Percentiles rank a stretch among this genome's conserved stretches.
Conservation (phyloP, 1,140 invertebrate genomes). For the Diploscapter pachys region DNA sequence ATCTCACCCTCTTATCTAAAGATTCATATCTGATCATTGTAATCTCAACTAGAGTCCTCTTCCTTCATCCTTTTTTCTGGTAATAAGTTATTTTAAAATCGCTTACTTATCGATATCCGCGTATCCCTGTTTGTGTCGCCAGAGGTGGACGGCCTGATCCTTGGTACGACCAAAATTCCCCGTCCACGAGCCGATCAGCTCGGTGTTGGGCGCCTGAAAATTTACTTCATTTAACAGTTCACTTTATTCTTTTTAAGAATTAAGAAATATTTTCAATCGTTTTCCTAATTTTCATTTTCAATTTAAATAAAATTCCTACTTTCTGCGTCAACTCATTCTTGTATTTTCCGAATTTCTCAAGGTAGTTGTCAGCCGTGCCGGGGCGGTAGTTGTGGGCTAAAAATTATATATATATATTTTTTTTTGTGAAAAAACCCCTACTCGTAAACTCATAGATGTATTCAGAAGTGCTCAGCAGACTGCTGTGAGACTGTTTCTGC, state of each 20-base stretch:
- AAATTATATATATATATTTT: slow-evolving; percentile 6
- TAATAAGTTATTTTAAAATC: no score
- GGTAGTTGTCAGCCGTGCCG: slow-evolving; percentile 42
- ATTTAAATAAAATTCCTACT: no score
- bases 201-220: slow-evolving; percentile 34
- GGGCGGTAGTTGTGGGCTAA: slow-evolving; percentile 49
- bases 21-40: no score
- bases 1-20: no score
- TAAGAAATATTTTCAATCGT: not conserved
- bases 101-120: slow-evolving; percentile 37
- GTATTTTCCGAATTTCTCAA: slow-evolving; percentile 47
- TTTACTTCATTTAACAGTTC: no score
- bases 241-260: not conserved
- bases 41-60: no score
- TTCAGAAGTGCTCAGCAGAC: slow-evolving; percentile 48
- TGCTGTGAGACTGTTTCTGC: slow-evolving; percentile 56
- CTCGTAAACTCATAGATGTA: slow-evolving; percentile 55
- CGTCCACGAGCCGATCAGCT: slow-evolving; percentile 53
- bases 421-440: slow-evolving; percentile 15
- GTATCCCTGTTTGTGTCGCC: slow-evolving; percentile 54
- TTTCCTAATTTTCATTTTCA: no score
- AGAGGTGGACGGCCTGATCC: slow-evolving; percentile 56
- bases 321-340: slow-evolving; percentile 8
- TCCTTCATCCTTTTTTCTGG: no score
- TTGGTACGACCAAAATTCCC: slow-evolving; percentile 53